Base-by-base conservation (phyloP, 2,797 vertebrate genomes). In the Trachurus trachurus region DNA sequence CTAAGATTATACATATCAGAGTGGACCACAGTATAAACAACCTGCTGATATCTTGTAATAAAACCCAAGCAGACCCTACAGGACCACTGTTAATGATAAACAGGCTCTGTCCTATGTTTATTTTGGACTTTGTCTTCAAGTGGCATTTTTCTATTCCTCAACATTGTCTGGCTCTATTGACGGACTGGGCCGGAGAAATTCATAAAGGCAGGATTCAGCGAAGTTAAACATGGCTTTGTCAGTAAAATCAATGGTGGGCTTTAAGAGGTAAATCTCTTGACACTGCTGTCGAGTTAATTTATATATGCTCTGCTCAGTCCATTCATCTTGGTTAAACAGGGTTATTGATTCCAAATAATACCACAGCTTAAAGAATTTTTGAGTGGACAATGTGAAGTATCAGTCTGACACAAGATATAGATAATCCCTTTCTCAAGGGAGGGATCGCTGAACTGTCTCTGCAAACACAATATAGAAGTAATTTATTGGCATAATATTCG, bases 221-320 rank as follows among this genome's bases (percentile, higher is more conserved):
- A 29, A 9, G 54, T 31, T 65, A 17, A 31, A 57, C 19, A 73
- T 42, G 13, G 22, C 19, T 57, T 50, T 66, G 52, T 58, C n/a
- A 19, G 19, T 66, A 9, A 82, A 85, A 71, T 74, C 65, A 45
- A 64, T 74, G 9, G n/a, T 26, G 8, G 37, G 3, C 11, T 22
- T 49, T 1, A 31, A 40, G 42, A 29, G 0, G 16, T n/a, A 4
- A 16, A 60, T 37, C 13, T 1, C 1, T 22, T 29, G 31, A 63
- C 17, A 37, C n/a, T 65, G 42, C 4, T 44, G 39, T 59, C 0
- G 0, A 26, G 19, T 40, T 34, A 0, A 17, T 49, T 61, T 13
- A 1, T 58, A 37, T 74, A 16, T 40, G 8, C 50, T 44, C 26
- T 22, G 19, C 57, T 64, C 11, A 57, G 15, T 64, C 58, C 58